Conservation (phyloP, 35 echinoderm and acorn worm genomes). For the Heliocidaris erythrogramma region DNA sequence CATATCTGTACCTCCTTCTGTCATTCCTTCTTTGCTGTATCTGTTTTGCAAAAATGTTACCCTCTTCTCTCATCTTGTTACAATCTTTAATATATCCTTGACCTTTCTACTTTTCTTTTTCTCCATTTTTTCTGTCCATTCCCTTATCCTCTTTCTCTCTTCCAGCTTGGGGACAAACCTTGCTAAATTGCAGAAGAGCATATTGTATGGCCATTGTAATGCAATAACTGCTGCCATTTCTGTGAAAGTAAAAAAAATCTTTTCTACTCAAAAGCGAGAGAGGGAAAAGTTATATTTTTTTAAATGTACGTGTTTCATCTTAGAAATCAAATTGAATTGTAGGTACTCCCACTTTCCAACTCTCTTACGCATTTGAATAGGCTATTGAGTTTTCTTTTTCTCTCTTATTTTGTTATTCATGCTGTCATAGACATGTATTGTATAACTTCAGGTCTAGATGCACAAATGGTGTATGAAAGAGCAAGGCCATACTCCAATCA, state of each 20-base stretch:
- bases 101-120: background rate
- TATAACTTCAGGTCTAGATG: background rate
- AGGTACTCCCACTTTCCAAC: background rate
- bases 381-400: background rate
- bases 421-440: conserved; percentile 15
- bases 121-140: background rate
- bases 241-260: background rate
- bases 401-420: background rate
- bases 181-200: background rate
- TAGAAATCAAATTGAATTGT: background rate
- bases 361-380: background rate
- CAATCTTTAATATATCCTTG: background rate
- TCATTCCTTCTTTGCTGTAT: background rate
- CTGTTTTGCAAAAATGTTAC: background rate
- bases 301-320: background rate
- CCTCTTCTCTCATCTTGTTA: background rate
- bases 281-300: background rate
- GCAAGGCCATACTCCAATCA: conserved; percentile 27
- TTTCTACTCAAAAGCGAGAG: background rate
- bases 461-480: conserved; percentile 17
- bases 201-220: background rate
- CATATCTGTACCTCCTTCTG: background rate
- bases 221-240: background rate
- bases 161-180: background rate
- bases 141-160: background rate